Evolutionary conservation across 2,888 invertebrate species (phyloP).

Genomic region (Nemapogon koenigi): DNA sequence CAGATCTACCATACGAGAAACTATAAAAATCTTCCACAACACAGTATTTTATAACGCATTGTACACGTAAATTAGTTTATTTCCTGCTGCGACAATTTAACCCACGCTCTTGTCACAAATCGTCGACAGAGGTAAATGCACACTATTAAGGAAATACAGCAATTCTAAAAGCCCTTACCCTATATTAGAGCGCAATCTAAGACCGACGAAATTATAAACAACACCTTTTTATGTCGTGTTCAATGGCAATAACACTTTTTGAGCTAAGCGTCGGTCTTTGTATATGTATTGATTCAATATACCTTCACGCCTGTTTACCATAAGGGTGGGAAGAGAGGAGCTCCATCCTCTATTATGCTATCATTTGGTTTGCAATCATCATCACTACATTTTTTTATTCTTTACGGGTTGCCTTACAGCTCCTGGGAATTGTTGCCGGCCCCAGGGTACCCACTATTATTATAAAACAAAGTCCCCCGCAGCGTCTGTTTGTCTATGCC

Average conservation of each 20-base stretch:
- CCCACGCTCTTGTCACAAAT: conserved; percentile 62
- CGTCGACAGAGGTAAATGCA: conserved; percentile 61
- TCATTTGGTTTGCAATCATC: no score
- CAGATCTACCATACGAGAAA: no score
- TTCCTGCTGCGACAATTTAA: conserved; percentile 61
- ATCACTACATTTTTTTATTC: no score
- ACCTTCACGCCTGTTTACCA: no score
- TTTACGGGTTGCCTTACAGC: no score
- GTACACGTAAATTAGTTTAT: conserved; percentile 62
- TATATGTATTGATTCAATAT: not conserved
- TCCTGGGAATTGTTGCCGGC: no score
- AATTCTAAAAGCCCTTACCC: conserved; percentile 59
- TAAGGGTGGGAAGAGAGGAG: no score
- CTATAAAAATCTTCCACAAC: no score
- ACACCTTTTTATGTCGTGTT: conserved; percentile 57
- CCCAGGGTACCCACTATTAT: no score
- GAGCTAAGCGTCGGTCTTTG: conserved; percentile 13
- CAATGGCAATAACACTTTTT: conserved; percentile 48
- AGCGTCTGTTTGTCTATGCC: no score
- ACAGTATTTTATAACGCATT: conserved; percentile 17
- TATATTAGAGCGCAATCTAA: conserved; percentile 60
- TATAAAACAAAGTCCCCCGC: no score
- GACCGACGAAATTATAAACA: conserved; percentile 57
- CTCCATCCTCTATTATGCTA: no score
- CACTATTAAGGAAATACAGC: conserved; percentile 65